Evolutionary conservation across 30 jellyfish, hydroid and myxozoan genomes (phyloP).

Genomic region (Chironex yamaguchii): DNA sequence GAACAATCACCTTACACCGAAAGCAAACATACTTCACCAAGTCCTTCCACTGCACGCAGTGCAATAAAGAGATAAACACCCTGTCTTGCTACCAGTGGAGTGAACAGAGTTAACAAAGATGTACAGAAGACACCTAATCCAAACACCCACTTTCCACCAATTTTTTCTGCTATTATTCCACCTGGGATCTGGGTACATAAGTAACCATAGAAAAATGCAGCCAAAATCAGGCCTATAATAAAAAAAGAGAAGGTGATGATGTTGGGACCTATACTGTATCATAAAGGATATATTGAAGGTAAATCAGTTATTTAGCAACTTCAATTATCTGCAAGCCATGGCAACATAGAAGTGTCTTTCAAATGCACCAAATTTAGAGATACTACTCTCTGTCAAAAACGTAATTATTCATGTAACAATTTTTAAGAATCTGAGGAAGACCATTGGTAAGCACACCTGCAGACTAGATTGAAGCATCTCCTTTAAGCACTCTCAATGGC

Average conservation of each 20-base stretch:
- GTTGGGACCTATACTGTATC: background rate
- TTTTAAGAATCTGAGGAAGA: no score
- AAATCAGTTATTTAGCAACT: background rate
- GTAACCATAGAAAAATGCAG: conserved; percentile 93
- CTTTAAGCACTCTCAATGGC: no score
- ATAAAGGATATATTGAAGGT: background rate
- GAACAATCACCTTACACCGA: no score
- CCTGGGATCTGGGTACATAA: conserved; percentile 84
- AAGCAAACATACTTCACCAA: conserved; percentile 80
- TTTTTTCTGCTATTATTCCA: conserved; percentile 65
- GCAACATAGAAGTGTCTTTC: no score
- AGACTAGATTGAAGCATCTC: no score
- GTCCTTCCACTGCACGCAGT: conserved; percentile 79
- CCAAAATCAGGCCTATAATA: conserved; percentile 78
- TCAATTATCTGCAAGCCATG: background rate
- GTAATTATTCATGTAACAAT: no score
- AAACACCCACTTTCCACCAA: conserved; percentile 92
- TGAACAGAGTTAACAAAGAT: conserved; percentile 74
- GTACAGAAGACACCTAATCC: conserved; percentile 84
- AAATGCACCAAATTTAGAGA: no score
- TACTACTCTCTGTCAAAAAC: no score
- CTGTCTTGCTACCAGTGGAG: conserved; percentile 87
- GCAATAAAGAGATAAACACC: conserved; percentile 66
- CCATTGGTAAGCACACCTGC: no score
- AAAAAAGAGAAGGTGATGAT: background rate